Conservation (phyloP, 2,888 invertebrate species). For the Cantharis lateralis region DNA sequence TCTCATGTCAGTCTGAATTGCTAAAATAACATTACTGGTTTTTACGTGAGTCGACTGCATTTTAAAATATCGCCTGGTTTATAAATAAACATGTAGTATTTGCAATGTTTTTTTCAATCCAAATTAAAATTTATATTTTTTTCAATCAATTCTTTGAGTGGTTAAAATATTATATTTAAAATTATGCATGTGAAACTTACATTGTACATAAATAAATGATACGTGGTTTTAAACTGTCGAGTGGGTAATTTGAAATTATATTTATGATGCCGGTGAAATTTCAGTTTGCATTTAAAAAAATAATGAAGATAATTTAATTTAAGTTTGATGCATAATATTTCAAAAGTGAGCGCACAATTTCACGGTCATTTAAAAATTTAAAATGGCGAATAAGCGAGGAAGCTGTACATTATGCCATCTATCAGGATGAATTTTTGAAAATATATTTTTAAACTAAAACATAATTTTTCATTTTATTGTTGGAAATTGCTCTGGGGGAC, state of each 20-base stretch:
- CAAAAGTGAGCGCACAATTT: background rate
- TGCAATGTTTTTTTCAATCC: conserved; percentile 6
- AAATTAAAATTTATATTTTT: conserved; percentile 3
- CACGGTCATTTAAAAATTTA: no score
- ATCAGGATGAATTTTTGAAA: no score
- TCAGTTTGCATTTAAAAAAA: background rate
- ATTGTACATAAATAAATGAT: background rate
- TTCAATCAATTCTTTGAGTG: background rate
- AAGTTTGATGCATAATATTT: background rate
- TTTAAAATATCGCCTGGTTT: conserved; percentile 10
- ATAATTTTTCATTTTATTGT: no score
- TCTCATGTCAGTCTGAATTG: conserved; percentile 25
- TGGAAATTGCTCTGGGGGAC: no score
- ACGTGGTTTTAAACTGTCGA: background rate
- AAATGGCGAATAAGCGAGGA: no score
- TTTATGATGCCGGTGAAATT: background rate
- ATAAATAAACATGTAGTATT: conserved; percentile 17
- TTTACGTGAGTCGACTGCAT: conserved; percentile 27
- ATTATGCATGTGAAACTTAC: background rate
- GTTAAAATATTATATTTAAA: background rate
- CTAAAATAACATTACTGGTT: conserved; percentile 21
- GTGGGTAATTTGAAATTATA: background rate
- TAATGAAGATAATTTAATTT: background rate
- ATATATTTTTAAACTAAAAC: no score
- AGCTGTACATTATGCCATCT: no score